These are phyloP conservation scores for Imbricaverruca yamaguchii DNA, from an alignment of 2,888 invertebrate species.

Conservation along the genomic window DNA sequence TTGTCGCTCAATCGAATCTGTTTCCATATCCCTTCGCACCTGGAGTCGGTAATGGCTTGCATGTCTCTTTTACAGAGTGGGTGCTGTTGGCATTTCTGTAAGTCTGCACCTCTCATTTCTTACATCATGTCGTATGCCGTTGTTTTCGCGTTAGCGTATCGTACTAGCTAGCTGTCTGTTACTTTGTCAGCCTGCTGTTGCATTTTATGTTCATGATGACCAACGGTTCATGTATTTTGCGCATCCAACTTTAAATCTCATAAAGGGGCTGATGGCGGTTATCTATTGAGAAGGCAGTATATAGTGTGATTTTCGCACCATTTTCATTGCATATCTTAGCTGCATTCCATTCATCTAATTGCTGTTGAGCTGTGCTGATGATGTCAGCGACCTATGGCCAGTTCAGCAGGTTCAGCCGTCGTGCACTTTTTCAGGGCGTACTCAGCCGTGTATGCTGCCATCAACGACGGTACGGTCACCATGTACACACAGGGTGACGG, in stretches of 20 bases:
- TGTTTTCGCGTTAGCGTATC: no score
- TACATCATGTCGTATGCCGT: no score
- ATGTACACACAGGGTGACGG: not conserved
- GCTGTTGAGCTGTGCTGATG: no score
- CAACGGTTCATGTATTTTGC: no score
- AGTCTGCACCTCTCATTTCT: not conserved
- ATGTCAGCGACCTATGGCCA: no score
- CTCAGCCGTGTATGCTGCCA: constrained; percentile 7
- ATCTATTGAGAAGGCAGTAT: no score
- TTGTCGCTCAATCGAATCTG: not conserved
- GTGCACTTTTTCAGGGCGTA: constrained; percentile 11
- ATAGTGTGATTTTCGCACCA: no score
- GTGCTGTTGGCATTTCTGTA: not conserved
- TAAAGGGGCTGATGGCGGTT: no score
- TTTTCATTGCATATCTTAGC: no score
- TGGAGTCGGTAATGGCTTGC: not conserved
- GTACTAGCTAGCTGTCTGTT: not conserved
- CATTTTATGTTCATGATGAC: not conserved
- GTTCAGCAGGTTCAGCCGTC: no score
- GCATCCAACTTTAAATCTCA: no score
- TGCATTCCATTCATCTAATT: no score
- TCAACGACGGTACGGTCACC: constrained; percentile 3
- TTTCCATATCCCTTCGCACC: not conserved
- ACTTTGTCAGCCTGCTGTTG: not conserved
- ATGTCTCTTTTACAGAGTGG: not conserved